Evolutionary conservation across 2,888 invertebrate species (phyloP), one percentile per base, ranked within the genome.

Genomic region (Eupeodes latifasciatus): DNA sequence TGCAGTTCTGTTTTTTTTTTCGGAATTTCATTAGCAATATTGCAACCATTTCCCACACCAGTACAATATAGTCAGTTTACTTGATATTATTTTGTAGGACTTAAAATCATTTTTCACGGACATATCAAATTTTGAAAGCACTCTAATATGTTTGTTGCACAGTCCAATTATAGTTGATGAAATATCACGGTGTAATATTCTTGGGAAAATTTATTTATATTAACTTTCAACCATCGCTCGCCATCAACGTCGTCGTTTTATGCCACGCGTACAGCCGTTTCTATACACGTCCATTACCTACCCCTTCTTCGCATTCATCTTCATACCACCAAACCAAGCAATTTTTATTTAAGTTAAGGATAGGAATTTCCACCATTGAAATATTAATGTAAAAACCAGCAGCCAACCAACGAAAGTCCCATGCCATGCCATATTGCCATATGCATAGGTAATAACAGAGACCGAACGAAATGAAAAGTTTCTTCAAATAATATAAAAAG

Each of bases 391-490:
- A 40, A 12, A 10, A 71, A 44, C 69, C 69, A 69, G 40, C 40
- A 5, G 5, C 5, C 5, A 40, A 40, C 40, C 40, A 40, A 40
- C 40, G 40, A 40, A 40, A 5, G 40, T 5, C 6, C 40, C 40
- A 40, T 9, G 0, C 40, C 40, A 12, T 19, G 44, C 11, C 55
- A 40, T 55, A 27, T 27, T 27, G 55, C 19, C 69, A 40, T 40
- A 40, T 40, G 40, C 40, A 40, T 40, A 40, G 40, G 40, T 51
- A n/a, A 59, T 34, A 59, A 11, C 27, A 27, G 4, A 53, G 1
- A 59, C 16, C 11, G 6, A 67, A 53, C 55, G 40, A 40, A 71
- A 71, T 69, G 69, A 69, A 69, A 69, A 69, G 36, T 69, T 69
- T 69, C 51, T 11, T 67, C 36, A 16, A 51, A 69, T 36, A 69